Percentiles rank a stretch among this genome's conserved stretches.
phyloP scores from a whole-genome alignment of 2,888 invertebrate species.

The Agapostemon virescens region DNA sequence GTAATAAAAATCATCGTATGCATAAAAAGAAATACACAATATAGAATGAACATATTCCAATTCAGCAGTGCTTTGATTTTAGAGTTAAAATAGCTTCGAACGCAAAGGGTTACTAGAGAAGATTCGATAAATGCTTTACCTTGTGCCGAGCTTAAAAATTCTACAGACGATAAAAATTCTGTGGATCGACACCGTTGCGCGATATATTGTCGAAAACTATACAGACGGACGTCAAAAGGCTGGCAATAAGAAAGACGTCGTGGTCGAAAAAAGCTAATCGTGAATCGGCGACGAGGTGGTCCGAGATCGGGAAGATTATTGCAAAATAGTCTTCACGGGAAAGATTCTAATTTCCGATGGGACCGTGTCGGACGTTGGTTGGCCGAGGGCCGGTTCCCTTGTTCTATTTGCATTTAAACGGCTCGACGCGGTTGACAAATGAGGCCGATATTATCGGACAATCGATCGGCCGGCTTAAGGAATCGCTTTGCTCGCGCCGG shows the following conservation, averaged over 20 bases:
- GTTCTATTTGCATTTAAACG: constrained; percentile 76
- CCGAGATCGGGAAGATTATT: constrained; percentile 3
- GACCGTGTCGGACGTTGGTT: constrained; percentile 20
- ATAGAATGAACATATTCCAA: too few relatives aligned
- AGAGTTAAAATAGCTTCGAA: too few relatives aligned
- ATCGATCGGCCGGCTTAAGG: constrained; percentile 70
- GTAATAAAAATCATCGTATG: too few relatives aligned
- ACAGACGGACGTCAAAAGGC: neutral
- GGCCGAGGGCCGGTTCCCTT: constrained; percentile 43
- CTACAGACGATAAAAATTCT: neutral
- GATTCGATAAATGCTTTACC: too few relatives aligned
- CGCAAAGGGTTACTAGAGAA: too few relatives aligned
- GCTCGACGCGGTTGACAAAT: constrained; percentile 75
- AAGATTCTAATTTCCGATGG: constrained; percentile 47
- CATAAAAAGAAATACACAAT: too few relatives aligned
- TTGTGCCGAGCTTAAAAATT: too few relatives aligned
- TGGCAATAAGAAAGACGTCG: neutral
- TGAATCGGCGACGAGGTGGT: neutral
- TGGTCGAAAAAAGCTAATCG: neutral
- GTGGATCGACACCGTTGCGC: neutral
- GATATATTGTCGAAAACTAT: neutral
- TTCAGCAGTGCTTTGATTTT: too few relatives aligned
- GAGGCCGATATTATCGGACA: constrained; percentile 77
- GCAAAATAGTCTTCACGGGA: constrained; percentile 2
- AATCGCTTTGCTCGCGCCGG: constrained; percentile 67